Evolutionary conservation across 2,113 vertebrate species (phyloP).

Genomic region (Mellivora capensis): DNA sequence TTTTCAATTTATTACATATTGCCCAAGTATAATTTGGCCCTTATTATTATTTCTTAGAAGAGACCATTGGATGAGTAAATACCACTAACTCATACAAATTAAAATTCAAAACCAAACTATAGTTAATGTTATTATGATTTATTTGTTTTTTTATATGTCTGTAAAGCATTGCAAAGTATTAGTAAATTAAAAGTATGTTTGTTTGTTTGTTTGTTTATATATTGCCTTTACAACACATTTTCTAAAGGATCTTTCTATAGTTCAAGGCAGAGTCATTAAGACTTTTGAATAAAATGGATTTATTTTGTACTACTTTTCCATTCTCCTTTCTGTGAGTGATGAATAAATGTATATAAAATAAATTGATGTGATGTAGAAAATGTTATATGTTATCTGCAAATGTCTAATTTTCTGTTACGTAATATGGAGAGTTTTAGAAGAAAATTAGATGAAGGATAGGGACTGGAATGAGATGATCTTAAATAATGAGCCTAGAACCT

Average conservation of each 20-base stretch:
- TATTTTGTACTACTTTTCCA: not conserved
- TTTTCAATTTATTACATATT: not conserved
- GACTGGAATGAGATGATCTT: not conserved
- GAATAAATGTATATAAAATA: not conserved
- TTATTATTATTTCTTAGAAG: not conserved
- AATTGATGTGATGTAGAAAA: not conserved
- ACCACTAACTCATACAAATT: not conserved
- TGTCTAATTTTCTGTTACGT: not conserved
- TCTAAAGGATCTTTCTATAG: not conserved
- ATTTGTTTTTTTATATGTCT: not conserved
- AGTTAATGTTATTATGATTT: not conserved
- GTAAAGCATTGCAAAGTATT: not conserved
- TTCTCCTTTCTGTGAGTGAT: not conserved
- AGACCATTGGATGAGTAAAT: not conserved
- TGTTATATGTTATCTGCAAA: not conserved
- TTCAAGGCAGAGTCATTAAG: not conserved
- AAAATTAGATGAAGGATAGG: not conserved
- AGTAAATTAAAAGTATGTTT: not conserved
- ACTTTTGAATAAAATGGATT: not conserved
- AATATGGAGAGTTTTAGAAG: not conserved
- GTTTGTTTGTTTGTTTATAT: not conserved
- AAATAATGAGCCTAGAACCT: not conserved
- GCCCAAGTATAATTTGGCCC: not conserved
- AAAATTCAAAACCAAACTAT: not conserved
- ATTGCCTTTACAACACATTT: not conserved